phyloP scores from a whole-genome alignment of 2,888 invertebrate species.

The Aquatica leii region DNA sequence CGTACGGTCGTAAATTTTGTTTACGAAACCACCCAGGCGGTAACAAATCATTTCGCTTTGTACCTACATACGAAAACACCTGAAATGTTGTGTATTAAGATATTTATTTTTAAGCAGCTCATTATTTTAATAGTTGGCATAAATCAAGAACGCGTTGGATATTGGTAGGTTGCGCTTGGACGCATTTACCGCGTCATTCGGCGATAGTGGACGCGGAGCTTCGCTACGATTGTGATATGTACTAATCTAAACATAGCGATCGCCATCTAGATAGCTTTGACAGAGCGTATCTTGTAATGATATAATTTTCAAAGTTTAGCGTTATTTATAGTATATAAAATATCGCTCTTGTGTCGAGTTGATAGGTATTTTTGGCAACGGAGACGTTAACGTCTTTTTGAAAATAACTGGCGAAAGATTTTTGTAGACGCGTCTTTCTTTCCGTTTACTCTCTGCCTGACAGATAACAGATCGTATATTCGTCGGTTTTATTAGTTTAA shows the following conservation, averaged over 20 bases:
- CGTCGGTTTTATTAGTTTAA: slow-evolving; percentile 24
- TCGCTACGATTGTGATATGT: slow-evolving; percentile 11
- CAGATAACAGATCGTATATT: slow-evolving; percentile 36
- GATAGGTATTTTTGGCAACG: slow-evolving; percentile 45
- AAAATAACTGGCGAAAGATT: slow-evolving; percentile 52
- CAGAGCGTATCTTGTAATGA: slow-evolving; percentile 52
- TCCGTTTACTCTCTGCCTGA: slow-evolving; percentile 8
- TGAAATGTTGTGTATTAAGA: slow-evolving; percentile 39
- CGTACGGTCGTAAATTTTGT: slow-evolving; percentile 18
- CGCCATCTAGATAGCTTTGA: slow-evolving; percentile 45
- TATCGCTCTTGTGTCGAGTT: slow-evolving; percentile 46
- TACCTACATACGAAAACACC: slow-evolving; percentile 40
- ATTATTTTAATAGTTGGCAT: slow-evolving; percentile 40
- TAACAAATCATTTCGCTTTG: slow-evolving; percentile 46
- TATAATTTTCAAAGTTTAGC: slow-evolving; percentile 50
- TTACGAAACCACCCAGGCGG: slow-evolving; percentile 28
- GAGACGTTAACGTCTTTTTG: slow-evolving; percentile 48
- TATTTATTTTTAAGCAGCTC: slow-evolving; percentile 40
- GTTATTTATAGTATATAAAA: slow-evolving; percentile 55
- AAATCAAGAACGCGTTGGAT: slow-evolving; percentile 28
- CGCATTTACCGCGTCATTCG: too few relatives aligned
- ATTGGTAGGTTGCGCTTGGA: slow-evolving; percentile 20
- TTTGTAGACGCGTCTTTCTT: slow-evolving; percentile 33
- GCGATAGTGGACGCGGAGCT: too few relatives aligned
- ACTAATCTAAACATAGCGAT: slow-evolving; percentile 39